A percentile compares a stretch with the other conserved stretches of the same genome.
phyloP scores from a whole-genome alignment of 1,140 invertebrate species.

The Calliphora vicina region DNA sequence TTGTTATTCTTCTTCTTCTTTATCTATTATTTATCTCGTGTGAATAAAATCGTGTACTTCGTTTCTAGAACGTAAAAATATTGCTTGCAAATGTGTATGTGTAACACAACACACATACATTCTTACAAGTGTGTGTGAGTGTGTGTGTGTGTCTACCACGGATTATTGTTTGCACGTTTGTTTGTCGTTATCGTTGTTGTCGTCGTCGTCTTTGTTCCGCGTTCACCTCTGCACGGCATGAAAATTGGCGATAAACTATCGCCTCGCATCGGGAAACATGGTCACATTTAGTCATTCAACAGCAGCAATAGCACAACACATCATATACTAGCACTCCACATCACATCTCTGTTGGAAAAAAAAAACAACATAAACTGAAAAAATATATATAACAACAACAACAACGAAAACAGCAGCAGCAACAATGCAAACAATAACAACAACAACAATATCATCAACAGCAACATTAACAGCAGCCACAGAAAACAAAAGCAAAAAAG shows the following conservation, averaged over 20 bases:
- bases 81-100: not conserved
- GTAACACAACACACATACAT: not conserved
- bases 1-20: not conserved
- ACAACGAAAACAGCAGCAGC: not conserved
- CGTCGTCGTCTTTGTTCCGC: conserved; percentile 61
- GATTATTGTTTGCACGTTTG: conserved; percentile 15
- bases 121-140: not conserved
- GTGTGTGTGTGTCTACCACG: not conserved
- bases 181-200: conserved; percentile 32
- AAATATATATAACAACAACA: not conserved
- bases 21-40: not conserved
- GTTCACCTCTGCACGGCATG: conserved; percentile 64
- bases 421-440: conserved; percentile 40
- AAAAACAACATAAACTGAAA: not conserved
- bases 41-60: conserved; percentile 10
- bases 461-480: conserved; percentile 27
- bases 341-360: conserved; percentile 9
- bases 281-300: conserved; percentile 42
- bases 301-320: conserved; percentile 41
- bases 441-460: not conserved
- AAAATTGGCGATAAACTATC: conserved; percentile 64
- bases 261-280: conserved; percentile 63
- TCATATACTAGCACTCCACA: conserved; percentile 19
- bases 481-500: conserved; percentile 42
- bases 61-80: not conserved